Evolutionary conservation across 2,113 vertebrate genomes (phyloP).

Genomic region (Zonotrichia leucophrys): DNA sequence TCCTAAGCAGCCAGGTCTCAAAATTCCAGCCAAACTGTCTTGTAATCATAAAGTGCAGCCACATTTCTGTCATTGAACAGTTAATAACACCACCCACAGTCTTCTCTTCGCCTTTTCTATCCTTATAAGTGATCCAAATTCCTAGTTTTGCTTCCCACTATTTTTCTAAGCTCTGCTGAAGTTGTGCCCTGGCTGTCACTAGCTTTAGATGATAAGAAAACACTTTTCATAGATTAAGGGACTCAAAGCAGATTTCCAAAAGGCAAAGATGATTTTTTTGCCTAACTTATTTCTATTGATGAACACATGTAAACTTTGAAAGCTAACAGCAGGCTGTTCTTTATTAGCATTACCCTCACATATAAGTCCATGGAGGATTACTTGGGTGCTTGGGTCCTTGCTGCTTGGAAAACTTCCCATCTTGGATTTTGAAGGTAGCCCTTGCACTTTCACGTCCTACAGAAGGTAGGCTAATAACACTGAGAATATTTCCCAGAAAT

Average conservation of each 20-base stretch:
- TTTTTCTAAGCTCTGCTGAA: background rate
- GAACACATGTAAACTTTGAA: background rate
- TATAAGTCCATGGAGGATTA: background rate
- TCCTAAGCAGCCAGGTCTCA: background rate
- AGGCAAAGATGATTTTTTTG: background rate
- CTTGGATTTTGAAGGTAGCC: background rate
- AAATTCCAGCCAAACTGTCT: background rate
- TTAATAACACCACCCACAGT: background rate
- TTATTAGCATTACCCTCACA: background rate
- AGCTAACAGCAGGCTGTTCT: background rate
- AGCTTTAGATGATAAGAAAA: background rate
- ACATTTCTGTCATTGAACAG: background rate
- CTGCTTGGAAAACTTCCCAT: background rate
- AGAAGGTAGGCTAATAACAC: background rate
- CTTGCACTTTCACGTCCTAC: background rate
- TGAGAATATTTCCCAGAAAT: background rate
- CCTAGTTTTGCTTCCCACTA: background rate
- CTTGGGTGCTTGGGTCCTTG: background rate
- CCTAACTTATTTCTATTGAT: background rate
- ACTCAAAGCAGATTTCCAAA: background rate
- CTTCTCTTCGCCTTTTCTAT: background rate
- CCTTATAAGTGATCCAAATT: background rate
- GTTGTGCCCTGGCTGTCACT: background rate
- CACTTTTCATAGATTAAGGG: background rate
- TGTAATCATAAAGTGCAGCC: background rate